Evolutionary conservation across 2,113 vertebrate species (phyloP).

Genomic region (Neotragus pygmaeus): DNA sequence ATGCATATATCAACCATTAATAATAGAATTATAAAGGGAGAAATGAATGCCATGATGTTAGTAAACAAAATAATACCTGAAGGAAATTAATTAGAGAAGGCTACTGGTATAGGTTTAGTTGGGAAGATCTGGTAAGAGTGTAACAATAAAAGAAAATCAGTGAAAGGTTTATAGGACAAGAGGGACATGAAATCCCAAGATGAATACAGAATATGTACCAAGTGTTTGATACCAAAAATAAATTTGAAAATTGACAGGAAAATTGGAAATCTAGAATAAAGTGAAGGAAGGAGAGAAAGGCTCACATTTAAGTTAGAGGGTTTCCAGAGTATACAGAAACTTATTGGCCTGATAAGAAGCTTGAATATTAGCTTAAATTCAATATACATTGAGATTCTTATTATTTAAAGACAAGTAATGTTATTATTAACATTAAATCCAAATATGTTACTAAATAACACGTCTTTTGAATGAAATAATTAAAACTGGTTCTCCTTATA

Average conservation of each 20-base stretch:
- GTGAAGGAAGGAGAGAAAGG: neutral
- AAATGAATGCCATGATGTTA: neutral
- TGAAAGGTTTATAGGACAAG: neutral
- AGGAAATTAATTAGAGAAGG: neutral
- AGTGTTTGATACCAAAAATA: neutral
- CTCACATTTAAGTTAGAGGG: neutral
- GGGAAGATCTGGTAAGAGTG: neutral
- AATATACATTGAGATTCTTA: neutral
- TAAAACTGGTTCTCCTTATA: neutral
- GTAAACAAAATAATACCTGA: neutral
- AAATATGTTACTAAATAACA: neutral
- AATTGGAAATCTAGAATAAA: neutral
- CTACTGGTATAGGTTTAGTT: neutral
- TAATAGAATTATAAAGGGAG: neutral
- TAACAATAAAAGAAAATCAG: neutral
- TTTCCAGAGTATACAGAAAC: neutral
- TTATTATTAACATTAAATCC: neutral
- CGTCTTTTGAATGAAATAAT: neutral
- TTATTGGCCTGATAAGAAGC: neutral
- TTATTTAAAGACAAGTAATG: neutral
- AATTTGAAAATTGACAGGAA: neutral
- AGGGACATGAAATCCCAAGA: neutral
- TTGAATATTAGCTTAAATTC: neutral
- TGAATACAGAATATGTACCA: neutral
- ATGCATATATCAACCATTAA: neutral